phyloP scores from a whole-genome alignment of 1,140 invertebrate species.

The Zaprionus davidi region DNA sequence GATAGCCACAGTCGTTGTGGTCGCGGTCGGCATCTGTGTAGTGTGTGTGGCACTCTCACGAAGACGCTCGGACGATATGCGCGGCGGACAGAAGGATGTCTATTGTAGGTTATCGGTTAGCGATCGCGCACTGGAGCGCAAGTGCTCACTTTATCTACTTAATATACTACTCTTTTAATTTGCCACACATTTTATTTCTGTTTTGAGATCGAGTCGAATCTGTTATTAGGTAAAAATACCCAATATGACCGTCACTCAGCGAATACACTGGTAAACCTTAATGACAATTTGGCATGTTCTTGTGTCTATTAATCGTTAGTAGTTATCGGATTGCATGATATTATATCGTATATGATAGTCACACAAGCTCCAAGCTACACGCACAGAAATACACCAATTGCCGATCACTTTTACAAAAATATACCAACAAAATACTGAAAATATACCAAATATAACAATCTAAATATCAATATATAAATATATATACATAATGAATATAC shows the following conservation, averaged over 20 bases:
- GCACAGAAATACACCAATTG: slow-evolving; percentile 52
- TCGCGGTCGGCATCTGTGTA: slow-evolving; percentile 94
- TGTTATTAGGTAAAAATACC: slow-evolving; percentile 5
- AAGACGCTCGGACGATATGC: slow-evolving; percentile 90
- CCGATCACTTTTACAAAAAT: slow-evolving; percentile 61
- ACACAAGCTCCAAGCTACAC: slow-evolving; percentile 42
- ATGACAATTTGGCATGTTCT: slow-evolving; percentile 23
- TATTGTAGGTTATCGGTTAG: slow-evolving; percentile 86
- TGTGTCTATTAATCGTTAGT: background rate
- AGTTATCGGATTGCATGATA: slow-evolving; percentile 28
- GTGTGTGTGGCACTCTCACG: slow-evolving; percentile 93
- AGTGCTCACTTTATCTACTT: slow-evolving; percentile 68
- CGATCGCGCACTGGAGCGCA: slow-evolving; percentile 28
- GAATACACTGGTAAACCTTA: slow-evolving; percentile 31
- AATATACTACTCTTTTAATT: slow-evolving; percentile 46
- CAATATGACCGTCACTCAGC: slow-evolving; percentile 39
- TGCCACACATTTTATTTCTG: slow-evolving; percentile 59
- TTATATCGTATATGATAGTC: slow-evolving; percentile 1
- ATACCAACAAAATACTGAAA: slow-evolving; percentile 65
- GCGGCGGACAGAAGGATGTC: slow-evolving; percentile 90
- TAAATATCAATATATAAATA: slow-evolving; percentile 25
- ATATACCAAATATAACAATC: slow-evolving; percentile 28
- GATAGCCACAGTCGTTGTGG: slow-evolving; percentile 92
- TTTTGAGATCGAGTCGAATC: slow-evolving; percentile 32
- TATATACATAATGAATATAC: slow-evolving; percentile 26